These are phyloP conservation scores for Spodoptera litura DNA, from an alignment of 1,140 invertebrate species.

Conservation along the genomic window DNA sequence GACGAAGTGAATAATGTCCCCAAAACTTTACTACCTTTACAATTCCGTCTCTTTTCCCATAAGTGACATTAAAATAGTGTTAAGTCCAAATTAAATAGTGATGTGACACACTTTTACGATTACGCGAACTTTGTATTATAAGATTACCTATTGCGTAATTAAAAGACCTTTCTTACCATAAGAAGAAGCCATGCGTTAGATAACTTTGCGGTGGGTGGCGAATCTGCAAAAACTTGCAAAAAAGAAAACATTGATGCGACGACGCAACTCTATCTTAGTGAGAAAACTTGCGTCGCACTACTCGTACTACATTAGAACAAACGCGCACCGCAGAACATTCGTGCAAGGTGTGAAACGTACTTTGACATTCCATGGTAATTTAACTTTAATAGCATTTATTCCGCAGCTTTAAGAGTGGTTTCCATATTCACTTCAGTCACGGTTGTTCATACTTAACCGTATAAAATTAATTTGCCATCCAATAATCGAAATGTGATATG, in stretches of 20 bases:
- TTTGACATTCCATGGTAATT: too few species aligned
- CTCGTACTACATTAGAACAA: slow-evolving; percentile 12
- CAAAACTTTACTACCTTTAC: too few species aligned
- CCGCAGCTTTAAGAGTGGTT: too few species aligned
- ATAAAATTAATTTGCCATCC: slow-evolving; percentile 41
- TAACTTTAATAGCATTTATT: too few species aligned
- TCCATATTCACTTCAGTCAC: too few species aligned
- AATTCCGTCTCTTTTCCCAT: background rate
- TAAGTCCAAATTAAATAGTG: slow-evolving; percentile 1
- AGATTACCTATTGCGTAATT: slow-evolving; percentile 28
- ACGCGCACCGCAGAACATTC: slow-evolving; percentile 5
- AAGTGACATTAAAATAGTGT: slow-evolving; percentile 4
- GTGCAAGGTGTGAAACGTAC: background rate
- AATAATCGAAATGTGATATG: slow-evolving; percentile 29
- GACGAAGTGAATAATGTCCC: too few species aligned
- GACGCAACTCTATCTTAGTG: background rate
- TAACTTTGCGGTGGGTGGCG: slow-evolving; percentile 28
- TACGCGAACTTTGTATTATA: slow-evolving; percentile 16
- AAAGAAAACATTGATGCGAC: background rate
- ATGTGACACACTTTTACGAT: slow-evolving; percentile 21
- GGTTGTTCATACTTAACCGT: background rate
- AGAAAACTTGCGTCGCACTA: slow-evolving; percentile 5
- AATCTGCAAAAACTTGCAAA: slow-evolving; percentile 32
- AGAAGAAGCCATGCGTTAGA: slow-evolving; percentile 17
- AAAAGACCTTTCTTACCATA: slow-evolving; percentile 43